phyloP scores from a whole-genome alignment of 2,113 vertebrate species.

The Plotosus lineatus region DNA sequence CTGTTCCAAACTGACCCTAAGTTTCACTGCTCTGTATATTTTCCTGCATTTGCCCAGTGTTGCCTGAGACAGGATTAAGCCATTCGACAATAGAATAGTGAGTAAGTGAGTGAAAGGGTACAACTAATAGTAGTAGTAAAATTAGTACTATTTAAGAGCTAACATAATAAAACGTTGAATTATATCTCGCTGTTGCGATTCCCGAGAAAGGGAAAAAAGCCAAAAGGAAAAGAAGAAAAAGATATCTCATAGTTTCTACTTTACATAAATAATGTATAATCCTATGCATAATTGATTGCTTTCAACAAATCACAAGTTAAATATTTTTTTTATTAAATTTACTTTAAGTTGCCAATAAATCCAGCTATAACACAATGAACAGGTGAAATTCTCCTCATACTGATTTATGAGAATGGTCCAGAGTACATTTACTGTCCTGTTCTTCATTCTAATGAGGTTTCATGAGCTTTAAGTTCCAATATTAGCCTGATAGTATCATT shows the following conservation, averaged over 20 bases:
- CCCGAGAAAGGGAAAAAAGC: too few relatives aligned
- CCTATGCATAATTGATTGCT: not conserved
- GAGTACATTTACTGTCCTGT: not conserved
- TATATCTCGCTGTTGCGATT: too few relatives aligned
- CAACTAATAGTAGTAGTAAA: too few relatives aligned
- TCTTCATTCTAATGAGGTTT: not conserved
- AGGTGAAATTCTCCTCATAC: not conserved
- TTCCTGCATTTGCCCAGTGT: too few relatives aligned
- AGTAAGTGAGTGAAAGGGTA: too few relatives aligned
- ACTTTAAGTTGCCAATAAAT: not conserved
- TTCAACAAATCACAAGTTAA: not conserved
- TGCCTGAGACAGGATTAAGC: too few relatives aligned
- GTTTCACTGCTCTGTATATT: too few relatives aligned
- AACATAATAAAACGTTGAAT: too few relatives aligned
- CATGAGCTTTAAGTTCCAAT: not conserved
- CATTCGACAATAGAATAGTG: too few relatives aligned
- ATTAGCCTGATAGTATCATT: not conserved
- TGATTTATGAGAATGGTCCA: not conserved
- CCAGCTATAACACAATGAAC: not conserved
- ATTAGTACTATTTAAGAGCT: too few relatives aligned
- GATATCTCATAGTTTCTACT: not conserved
- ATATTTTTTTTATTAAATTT: not conserved
- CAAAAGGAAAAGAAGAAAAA: too few relatives aligned
- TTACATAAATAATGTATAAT: not conserved
- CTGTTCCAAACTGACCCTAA: too few relatives aligned